These are phyloP conservation scores for Lasioglossum pauxillum DNA, from an alignment of 2,888 invertebrate species.

Conservation along the genomic window DNA sequence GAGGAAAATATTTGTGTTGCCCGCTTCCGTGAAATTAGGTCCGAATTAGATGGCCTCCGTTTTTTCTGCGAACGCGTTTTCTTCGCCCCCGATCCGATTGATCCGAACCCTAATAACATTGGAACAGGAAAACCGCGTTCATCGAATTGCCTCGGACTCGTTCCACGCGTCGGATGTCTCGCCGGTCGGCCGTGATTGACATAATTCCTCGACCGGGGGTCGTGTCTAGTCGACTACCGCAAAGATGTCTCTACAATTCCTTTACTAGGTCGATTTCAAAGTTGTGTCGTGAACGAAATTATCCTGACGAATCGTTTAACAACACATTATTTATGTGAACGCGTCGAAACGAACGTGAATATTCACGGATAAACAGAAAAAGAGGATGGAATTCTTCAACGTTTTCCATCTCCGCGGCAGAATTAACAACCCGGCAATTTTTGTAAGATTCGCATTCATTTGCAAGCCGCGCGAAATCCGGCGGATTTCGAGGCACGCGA, in stretches of 20 bases:
- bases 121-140: not conserved
- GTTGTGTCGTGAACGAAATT: too few relatives aligned
- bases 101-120: not conserved
- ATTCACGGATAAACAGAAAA: not conserved
- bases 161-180: not conserved
- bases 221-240: not conserved
- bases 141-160: not conserved
- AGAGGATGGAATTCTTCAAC: not conserved
- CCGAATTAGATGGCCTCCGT: conserved; percentile 45
- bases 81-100: conserved; percentile 30
- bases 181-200: not conserved
- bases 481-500: not conserved
- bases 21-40: conserved; percentile 52
- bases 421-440: not conserved
- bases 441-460: not conserved
- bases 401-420: not conserved
- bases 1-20: conserved; percentile 59
- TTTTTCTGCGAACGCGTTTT: conserved; percentile 18
- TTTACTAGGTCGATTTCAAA: not conserved
- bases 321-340: not conserved
- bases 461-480: not conserved
- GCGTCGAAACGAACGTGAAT: not conserved
- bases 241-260: not conserved
- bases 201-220: not conserved
- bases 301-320: not conserved